phyloP scores from a whole-genome alignment of 2,113 vertebrate species.

The Brachyhypopomus gauderio region DNA sequence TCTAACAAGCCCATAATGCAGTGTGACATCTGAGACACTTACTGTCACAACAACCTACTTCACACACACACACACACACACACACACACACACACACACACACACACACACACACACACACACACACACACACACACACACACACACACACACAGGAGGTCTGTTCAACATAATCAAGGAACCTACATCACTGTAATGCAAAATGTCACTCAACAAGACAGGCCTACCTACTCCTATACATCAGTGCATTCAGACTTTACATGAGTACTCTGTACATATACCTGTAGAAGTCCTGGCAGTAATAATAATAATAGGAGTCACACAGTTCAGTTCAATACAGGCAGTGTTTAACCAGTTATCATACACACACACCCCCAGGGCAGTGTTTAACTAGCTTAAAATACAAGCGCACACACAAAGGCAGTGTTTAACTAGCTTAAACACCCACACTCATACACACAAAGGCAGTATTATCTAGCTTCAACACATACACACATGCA shows the following conservation, averaged over 20 bases:
- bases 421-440: conserved; percentile 27
- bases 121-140: no score
- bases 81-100: conserved; percentile 9
- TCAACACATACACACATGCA: neutral
- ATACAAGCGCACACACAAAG: neutral
- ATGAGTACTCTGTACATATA: neutral
- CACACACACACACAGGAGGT: neutral
- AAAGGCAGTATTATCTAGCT: conserved; percentile 1
- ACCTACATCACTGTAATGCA: neutral
- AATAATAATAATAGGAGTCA: neutral
- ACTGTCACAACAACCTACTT: conserved; percentile 65
- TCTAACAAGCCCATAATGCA: conserved; percentile 15
- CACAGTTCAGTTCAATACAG: conserved; percentile 12
- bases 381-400: conserved; percentile 26
- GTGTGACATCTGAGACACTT: conserved; percentile 66
- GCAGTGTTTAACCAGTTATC: conserved; percentile 30
- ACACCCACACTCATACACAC: neutral
- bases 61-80: neutral
- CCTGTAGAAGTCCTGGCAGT: conserved; percentile 5
- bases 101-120: conserved; percentile 10
- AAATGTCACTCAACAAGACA: neutral
- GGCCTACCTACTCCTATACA: neutral
- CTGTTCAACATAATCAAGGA: conserved; percentile 8
- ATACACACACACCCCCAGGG: neutral
- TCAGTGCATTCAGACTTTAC: neutral